Evolutionary conservation across 2,113 vertebrate genomes (phyloP).

Genomic region (Mormyrus lacerda): DNA sequence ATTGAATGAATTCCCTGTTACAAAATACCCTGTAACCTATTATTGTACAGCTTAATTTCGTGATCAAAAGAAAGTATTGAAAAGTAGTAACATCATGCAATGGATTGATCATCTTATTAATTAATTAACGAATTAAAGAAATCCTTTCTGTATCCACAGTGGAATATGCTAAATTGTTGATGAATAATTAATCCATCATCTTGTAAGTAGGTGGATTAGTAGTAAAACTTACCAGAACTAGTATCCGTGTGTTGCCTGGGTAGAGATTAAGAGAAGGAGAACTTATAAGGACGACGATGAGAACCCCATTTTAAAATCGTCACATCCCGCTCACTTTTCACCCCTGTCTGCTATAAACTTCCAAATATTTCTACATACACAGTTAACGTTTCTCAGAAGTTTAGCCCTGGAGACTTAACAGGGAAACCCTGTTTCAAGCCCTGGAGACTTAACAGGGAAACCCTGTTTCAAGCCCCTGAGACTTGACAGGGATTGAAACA

Average conservation of each 20-base stretch:
- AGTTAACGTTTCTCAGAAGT: not conserved
- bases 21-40: not conserved
- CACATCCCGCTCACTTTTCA: not conserved
- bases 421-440: no score
- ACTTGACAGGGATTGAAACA: not conserved
- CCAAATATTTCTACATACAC: not conserved
- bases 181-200: not conserved
- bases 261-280: constrained; percentile 15
- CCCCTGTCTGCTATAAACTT: not conserved
- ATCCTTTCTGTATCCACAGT: not conserved
- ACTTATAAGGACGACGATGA: not conserved
- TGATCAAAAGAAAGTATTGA: not conserved
- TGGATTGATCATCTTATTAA: not conserved
- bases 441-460: no score
- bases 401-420: not conserved
- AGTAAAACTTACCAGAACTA: constrained; percentile 32
- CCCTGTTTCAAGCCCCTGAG: no score
- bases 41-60: not conserved
- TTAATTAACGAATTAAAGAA: not conserved
- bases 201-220: not conserved
- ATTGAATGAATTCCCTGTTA: not conserved
- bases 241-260: constrained; percentile 27
- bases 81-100: not conserved
- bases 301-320: not conserved
- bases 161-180: not conserved